phyloP scores from a whole-genome alignment of 64 coral and sea anemone species.

The Porites lutea region DNA sequence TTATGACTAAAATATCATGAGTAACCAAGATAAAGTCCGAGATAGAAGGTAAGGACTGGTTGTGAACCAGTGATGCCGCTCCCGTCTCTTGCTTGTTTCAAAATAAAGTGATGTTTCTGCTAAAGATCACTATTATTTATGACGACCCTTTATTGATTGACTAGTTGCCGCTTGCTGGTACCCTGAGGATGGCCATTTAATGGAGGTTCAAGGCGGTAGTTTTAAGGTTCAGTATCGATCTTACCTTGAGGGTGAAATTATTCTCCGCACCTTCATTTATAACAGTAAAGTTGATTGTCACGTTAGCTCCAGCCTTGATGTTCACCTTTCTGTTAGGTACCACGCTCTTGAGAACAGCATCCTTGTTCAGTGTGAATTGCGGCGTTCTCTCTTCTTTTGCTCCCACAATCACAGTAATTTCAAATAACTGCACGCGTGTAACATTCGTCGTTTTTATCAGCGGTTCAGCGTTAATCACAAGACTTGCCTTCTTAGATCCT shows the following conservation, averaged over 20 bases:
- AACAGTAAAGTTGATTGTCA: constrained; percentile 24
- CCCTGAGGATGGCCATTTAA: too few species aligned
- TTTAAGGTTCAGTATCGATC: background rate
- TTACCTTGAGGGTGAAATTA: constrained; percentile 19
- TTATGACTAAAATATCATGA: too few species aligned
- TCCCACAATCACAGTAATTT: background rate
- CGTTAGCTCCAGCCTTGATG: background rate
- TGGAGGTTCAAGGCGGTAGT: too few species aligned
- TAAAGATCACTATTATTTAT: too few species aligned
- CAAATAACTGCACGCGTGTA: background rate
- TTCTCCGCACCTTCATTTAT: background rate
- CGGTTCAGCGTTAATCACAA: background rate
- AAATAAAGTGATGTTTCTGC: too few species aligned
- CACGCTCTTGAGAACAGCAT: background rate
- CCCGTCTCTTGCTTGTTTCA: too few species aligned
- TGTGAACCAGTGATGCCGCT: too few species aligned
- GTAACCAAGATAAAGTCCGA: too few species aligned
- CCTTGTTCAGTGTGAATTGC: background rate
- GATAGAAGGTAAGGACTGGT: too few species aligned
- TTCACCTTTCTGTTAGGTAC: background rate
- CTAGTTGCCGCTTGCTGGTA: too few species aligned
- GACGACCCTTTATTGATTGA: too few species aligned
- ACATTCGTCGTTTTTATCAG: background rate
- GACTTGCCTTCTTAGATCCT: background rate
- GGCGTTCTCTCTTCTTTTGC: background rate